phyloP scores from a whole-genome alignment of 2,888 invertebrate species.

The Melipona bicolor region DNA sequence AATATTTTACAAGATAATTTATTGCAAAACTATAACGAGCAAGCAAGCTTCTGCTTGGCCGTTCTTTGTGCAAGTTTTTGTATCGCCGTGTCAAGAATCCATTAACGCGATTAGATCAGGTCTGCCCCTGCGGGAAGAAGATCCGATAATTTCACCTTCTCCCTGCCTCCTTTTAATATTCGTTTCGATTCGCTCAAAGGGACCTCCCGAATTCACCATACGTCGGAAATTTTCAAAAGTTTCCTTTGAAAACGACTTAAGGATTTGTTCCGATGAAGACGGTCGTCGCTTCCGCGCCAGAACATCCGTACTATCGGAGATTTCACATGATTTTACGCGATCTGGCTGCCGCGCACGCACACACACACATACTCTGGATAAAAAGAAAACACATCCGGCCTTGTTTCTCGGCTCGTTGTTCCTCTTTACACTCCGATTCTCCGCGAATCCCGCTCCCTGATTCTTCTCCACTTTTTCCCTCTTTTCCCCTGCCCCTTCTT shows the following conservation, averaged over 20 bases:
- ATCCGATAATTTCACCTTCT: background rate
- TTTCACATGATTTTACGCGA: conserved; percentile 5
- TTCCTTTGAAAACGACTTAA: background rate
- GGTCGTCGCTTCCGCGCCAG: background rate
- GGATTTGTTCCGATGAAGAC: background rate
- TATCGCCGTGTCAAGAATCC: conserved; percentile 32
- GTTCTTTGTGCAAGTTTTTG: conserved; percentile 49
- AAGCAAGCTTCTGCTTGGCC: conserved; percentile 18
- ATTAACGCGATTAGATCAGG: conserved; percentile 60
- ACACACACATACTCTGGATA: background rate
- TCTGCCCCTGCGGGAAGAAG: background rate
- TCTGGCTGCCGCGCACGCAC: too few relatives aligned
- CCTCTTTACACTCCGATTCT: conserved; percentile 3
- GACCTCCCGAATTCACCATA: background rate
- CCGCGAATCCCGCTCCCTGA: conserved; percentile 1
- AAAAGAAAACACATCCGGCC: conserved; percentile 13
- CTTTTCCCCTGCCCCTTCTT: background rate
- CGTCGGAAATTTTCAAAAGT: conserved; percentile 17
- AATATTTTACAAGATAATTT: too few relatives aligned
- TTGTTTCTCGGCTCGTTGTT: conserved; percentile 6
- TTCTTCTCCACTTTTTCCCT: background rate
- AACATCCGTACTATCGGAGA: conserved; percentile 22
- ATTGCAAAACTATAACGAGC: too few relatives aligned
- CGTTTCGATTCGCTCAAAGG: conserved; percentile 16
- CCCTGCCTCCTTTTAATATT: conserved; percentile 12